Conservation (phyloP, 2,888 invertebrate species). For the Tinea trinotella region DNA sequence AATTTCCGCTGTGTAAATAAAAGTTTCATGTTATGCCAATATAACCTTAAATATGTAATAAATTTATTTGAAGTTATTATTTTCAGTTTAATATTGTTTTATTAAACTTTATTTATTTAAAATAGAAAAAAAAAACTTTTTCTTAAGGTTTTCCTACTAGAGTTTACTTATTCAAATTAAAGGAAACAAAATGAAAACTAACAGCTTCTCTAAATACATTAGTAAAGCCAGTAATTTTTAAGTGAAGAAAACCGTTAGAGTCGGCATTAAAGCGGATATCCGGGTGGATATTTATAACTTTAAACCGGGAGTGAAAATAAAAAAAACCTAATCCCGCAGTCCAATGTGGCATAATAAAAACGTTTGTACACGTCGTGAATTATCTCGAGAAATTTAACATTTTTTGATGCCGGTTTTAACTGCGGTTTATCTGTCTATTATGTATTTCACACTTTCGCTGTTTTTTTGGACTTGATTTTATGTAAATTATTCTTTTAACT, state of each 20-base stretch:
- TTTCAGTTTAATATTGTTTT: no score
- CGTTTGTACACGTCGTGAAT: slow-evolving; percentile 47
- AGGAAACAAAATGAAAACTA: background rate
- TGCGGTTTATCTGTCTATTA: background rate
- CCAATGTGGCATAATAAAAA: slow-evolving; percentile 52
- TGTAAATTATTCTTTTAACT: no score
- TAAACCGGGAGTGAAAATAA: slow-evolving; percentile 3
- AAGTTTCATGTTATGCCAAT: no score
- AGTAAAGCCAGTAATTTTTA: background rate
- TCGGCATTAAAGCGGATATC: slow-evolving; percentile 11
- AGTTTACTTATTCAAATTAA: no score
- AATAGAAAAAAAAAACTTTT: no score
- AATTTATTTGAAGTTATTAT: no score
- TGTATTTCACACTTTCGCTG: background rate
- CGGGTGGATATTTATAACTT: slow-evolving; percentile 13
- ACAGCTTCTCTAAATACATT: slow-evolving; percentile 6
- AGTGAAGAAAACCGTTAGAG: slow-evolving; percentile 7
- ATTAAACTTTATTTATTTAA: no score
- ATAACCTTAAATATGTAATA: no score
- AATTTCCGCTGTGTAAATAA: no score
- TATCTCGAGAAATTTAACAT: slow-evolving; percentile 24
- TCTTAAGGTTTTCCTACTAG: no score
- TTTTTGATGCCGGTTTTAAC: slow-evolving; percentile 14
- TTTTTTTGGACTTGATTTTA: no score
- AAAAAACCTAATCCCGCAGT: slow-evolving; percentile 21